Base-by-base conservation (phyloP, 2,113 vertebrate genomes). In the Lucifuga dentata region DNA sequence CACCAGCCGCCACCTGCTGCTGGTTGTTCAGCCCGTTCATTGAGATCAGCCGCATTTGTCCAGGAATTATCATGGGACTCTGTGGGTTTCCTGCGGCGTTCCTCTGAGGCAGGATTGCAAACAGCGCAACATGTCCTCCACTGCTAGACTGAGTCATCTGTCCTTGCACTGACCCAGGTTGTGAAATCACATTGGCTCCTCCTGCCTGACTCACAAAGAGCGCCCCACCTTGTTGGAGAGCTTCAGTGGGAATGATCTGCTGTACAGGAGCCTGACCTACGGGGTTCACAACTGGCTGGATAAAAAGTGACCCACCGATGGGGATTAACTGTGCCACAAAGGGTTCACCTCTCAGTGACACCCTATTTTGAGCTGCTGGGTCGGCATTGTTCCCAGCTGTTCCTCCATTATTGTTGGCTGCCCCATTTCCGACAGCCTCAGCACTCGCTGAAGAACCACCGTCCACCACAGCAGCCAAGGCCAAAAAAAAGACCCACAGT, bases 381-480 rank as follows among this genome's bases (percentile, higher is more conserved):
- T 88, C 89, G 15, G 29, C 78, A 56, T 38, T 67, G 17, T 81
- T 90, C 20, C 80, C 87, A 32, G 75, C 69, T 19, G 56, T 73
- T 44, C 45, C 63, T n/a, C 72, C 78, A 40, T 78, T 85, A 23
- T 71, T 84, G 19, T 80, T 89, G 19, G 23, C 66, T 21, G 39
- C 81, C 17, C 32, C 80, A 5, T 86, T 90, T 8, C 33, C 73
- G 19, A 61, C 70, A 23, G 86, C 74, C 76, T 92, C 91, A 19
- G 61, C 88, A 76, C 89, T 92, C 11, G 55, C 87, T 35, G 91
- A 92, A 39, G 80, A 83, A 44, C 76, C 76, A n/a, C 78, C 78
- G 35, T 85, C 68, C 64, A 83, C 82, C 44, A 80, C 50, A 15
- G 72, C n/a, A 20, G 78, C 77, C 59, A 77, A 53, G 32, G 36